These are phyloP conservation scores for Gryllus bimaculatus DNA, from an alignment of 1,140 invertebrate genomes.

Conservation along the genomic window DNA sequence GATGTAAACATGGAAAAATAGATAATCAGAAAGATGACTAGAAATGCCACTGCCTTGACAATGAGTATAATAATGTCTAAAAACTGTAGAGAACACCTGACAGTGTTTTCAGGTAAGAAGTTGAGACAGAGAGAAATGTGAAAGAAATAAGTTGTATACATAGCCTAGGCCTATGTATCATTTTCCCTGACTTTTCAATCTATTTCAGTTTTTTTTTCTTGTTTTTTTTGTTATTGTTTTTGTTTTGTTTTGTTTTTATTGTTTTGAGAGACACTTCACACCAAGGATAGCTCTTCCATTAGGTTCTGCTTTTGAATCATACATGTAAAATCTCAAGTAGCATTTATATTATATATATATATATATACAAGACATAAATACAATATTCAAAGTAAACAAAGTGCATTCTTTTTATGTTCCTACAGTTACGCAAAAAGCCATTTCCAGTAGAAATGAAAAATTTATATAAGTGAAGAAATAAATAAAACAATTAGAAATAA, in stretches of 20 bases:
- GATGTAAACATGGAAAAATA: conserved; percentile 25
- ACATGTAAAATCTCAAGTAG: not conserved
- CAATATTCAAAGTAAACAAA: not conserved
- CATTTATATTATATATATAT: not conserved
- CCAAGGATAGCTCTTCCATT: conserved; percentile 21
- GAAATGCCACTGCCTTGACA: conserved; percentile 22
- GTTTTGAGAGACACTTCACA: conserved; percentile 18
- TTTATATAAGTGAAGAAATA: not conserved
- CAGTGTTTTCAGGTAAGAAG: conserved; percentile 19
- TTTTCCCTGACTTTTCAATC: conserved; percentile 20
- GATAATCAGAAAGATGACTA: conserved; percentile 21
- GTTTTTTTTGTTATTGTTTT: too few relatives aligned
- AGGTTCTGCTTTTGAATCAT: not conserved
- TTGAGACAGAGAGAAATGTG: conserved; percentile 20
- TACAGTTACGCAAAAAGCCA: not conserved
- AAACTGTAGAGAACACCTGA: conserved; percentile 18
- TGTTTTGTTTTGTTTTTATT: too few relatives aligned
- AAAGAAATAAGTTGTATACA: conserved; percentile 18
- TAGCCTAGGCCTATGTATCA: conserved; percentile 20
- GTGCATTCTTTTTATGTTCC: conserved; percentile 2
- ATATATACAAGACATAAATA: not conserved
- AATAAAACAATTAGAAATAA: not conserved
- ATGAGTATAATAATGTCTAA: conserved; percentile 20
- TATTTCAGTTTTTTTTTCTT: conserved; percentile 11
- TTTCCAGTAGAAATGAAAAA: not conserved